These are phyloP conservation scores for Atherinomorus stipes DNA, from an alignment of 2,113 vertebrate genomes.

Conservation along the genomic window DNA sequence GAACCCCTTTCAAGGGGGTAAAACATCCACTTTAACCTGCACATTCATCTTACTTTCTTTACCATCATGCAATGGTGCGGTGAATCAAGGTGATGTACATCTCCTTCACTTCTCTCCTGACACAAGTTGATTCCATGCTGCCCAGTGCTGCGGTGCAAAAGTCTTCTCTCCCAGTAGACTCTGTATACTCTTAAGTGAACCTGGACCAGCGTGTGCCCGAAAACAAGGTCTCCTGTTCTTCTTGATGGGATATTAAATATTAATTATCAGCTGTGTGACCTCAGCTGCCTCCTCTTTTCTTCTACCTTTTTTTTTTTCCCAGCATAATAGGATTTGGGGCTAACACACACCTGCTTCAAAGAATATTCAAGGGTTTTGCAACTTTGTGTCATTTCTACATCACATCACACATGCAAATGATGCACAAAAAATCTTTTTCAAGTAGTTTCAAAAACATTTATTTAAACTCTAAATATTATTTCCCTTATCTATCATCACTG, in stretches of 20 bases:
- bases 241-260: conserved; percentile 41
- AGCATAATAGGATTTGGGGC: too few species aligned
- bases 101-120: neutral
- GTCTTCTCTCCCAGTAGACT: too few species aligned
- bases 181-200: conserved; percentile 4
- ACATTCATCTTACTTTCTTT: neutral
- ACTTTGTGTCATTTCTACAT: too few species aligned
- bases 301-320: too few species aligned
- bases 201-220: conserved; percentile 28
- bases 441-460: neutral
- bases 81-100: neutral
- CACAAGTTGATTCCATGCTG: conserved; percentile 6
- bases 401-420: too few species aligned
- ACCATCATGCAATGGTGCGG: neutral
- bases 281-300: neutral
- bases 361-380: too few species aligned
- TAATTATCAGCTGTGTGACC: conserved; percentile 45
- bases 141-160: too few species aligned
- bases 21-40: neutral
- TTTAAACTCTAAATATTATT: neutral
- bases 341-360: too few species aligned
- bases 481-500: neutral
- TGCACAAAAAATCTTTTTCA: too few species aligned
- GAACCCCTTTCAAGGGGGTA: neutral
- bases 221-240: conserved; percentile 19